Evolutionary conservation across 2,113 vertebrate species (phyloP).

Genomic region (Misgurnus mizolepis): DNA sequence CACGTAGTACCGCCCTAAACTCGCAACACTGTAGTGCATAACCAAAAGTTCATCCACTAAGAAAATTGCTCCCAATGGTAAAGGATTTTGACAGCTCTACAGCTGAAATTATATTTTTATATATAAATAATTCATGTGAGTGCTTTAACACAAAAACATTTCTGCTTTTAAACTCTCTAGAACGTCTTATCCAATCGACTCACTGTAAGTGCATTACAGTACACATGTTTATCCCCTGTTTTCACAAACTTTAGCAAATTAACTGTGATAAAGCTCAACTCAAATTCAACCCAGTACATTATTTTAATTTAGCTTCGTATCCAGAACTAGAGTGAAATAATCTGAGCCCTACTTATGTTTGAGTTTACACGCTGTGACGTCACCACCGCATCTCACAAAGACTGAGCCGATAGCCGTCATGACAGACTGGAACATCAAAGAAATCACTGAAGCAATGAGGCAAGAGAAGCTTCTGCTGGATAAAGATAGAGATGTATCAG

Average conservation of each 20-base stretch:
- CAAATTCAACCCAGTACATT: neutral
- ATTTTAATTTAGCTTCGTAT: neutral
- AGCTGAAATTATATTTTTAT: neutral
- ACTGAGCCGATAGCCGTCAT: neutral
- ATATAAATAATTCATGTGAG: neutral
- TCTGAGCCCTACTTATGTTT: constrained; percentile 25
- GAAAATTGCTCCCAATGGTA: neutral
- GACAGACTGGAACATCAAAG: constrained; percentile 33
- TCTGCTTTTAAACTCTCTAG: neutral
- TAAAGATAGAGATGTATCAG: constrained; percentile 1
- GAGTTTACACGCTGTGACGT: constrained; percentile 24
- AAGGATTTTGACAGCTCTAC: neutral
- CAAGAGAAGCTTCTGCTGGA: constrained; percentile 5
- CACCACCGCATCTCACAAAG: constrained; percentile 9
- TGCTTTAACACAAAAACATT: constrained; percentile 4
- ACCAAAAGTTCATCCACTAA: neutral
- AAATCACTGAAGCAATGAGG: constrained; percentile 18
- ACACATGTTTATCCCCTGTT: neutral
- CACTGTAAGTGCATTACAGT: neutral
- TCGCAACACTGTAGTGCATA: neutral
- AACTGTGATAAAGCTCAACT: neutral
- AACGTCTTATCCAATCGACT: neutral
- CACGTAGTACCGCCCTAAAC: neutral
- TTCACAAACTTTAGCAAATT: constrained; percentile 1
- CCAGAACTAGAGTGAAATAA: constrained; percentile 8